Evolutionary conservation across 64 coral and sea anemone species (phyloP), one percentile per base, ranked within the genome.

Genomic region (Montipora sp.): DNA sequence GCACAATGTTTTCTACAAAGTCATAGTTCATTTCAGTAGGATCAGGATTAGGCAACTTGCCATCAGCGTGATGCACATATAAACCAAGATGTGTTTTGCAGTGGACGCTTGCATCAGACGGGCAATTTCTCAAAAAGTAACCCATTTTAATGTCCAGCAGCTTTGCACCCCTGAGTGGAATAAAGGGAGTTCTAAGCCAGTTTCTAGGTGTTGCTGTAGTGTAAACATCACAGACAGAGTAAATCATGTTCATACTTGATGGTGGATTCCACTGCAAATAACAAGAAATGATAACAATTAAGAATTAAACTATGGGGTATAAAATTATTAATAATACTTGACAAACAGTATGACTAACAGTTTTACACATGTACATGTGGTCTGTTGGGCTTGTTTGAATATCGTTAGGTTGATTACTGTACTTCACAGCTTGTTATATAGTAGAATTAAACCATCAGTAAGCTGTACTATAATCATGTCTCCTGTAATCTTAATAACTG

Each of bases 151-250:
- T 87, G 12, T 80, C 53, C 43, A 93, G 11, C 18, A 44, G 18
- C 9, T 65, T 74, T 45, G 91, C 83, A 80, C 70, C 83, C 21
- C 53, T 80, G 13, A 74, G 10, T 55, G 78, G 24, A 88, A 93
- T 93, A 43, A 72, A 93, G 45, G 79, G 22, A 3, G 83, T 87
- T 24, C 24, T 24, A 59, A 93, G 49, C 91, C 91, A 93, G 91
- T 87, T 87, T 0, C 0, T 73, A 48, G 91, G 91, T 73, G 59
- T 76, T 0, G 8, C 79, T 3, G 5, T 21, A 21, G 16, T 44
- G 1, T 43, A 27, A 20, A 70, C 22, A 16, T 93, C 91, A n/a
- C 91, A 88, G 5, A 80, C 91, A 7, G 46, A 11, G n/a, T 79
- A 93, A 8, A 2, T 4, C 18, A 5, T 7, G 0, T 11, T 49